Conservation (phyloP, 2,113 vertebrate species). For the Microtus ochrogaster region DNA sequence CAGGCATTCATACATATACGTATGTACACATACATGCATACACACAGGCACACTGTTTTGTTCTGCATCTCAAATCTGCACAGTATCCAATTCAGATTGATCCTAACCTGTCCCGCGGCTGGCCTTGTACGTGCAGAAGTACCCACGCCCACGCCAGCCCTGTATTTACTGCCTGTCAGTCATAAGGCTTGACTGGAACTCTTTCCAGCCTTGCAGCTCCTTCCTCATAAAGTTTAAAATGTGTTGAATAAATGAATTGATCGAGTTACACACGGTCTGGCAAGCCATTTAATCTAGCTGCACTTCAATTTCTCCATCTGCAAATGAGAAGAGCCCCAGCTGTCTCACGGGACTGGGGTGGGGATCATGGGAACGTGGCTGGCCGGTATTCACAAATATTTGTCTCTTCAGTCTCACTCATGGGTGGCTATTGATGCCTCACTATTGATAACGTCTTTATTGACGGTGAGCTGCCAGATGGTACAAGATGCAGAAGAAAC, state of each 20-base stretch:
- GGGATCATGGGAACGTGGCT: rapidly evolving
- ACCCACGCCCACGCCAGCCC: rapidly evolving
- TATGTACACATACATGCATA: background rate
- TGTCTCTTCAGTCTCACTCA: background rate
- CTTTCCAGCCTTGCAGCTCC: background rate
- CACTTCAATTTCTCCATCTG: background rate
- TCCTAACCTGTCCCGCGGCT: rapidly evolving
- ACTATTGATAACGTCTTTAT: no score
- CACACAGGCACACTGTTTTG: background rate
- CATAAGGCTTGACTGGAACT: background rate
- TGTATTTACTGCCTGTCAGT: background rate
- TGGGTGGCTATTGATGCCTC: rapidly evolving
- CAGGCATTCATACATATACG: no score
- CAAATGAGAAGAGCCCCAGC: background rate
- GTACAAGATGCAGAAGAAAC: background rate
- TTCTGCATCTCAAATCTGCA: background rate
- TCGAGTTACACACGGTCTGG: background rate
- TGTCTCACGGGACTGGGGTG: rapidly evolving
- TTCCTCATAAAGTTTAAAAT: background rate
- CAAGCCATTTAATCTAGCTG: background rate
- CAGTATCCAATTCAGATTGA: rapidly evolving
- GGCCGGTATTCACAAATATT: rapidly evolving
- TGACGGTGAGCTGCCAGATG: background rate
- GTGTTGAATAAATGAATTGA: constrained; percentile 26
- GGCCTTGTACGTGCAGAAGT: no score